Evolutionary conservation across 2,113 vertebrate genomes (phyloP), one percentile per base, ranked within the genome.

Genomic region (Synodontis membranacea): DNA sequence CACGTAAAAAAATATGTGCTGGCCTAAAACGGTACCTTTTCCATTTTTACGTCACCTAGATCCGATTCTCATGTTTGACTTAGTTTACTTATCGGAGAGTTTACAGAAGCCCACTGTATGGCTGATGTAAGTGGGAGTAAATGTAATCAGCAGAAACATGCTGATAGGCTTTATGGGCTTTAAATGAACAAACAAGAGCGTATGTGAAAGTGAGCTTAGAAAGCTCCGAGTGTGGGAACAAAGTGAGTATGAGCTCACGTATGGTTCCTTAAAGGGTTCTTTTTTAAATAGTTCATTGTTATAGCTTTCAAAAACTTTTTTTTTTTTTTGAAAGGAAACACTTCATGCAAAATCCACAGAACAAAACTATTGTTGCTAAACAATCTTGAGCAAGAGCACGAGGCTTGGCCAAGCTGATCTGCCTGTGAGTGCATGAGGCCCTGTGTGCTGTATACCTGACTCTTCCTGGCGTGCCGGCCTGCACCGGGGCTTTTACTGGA

Each of bases 401-500:
- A 2, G 44, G 74, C 12, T 2, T n/a, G 12, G 21, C 4, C 21
- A 12, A 48, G 42, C 3, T 44, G 72, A 12, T 28, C 4, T 86
- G 0, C 56, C 5, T 46, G 21, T 37, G 70, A 10, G 74, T 17
- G 74, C 8, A 37, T 12, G 37, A 79, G 52, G 12, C 31, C 12
- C 5, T 28, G 21, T 5, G n/a, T n/a, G n/a, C n/a, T n/a, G 14
- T 10, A 34, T 92, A 96, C 96, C 96, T 96, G 96, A 92, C 95
- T 96, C 88, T 95, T 96, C 90, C 96, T 94, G 91, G 94, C 95
- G 89, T 95, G 95, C 58, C 96, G 94, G 90, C 94, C 94, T 74
- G 94, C 93, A 88, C 93, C 93, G 86, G 95, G 94, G 88, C 95
- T 94, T 90, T 96, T 97, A 0, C 89, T 84, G 78, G 95, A 94